These are phyloP conservation scores for Neogale vison DNA, from an alignment of 2,113 vertebrate genomes.

Conservation along the genomic window DNA sequence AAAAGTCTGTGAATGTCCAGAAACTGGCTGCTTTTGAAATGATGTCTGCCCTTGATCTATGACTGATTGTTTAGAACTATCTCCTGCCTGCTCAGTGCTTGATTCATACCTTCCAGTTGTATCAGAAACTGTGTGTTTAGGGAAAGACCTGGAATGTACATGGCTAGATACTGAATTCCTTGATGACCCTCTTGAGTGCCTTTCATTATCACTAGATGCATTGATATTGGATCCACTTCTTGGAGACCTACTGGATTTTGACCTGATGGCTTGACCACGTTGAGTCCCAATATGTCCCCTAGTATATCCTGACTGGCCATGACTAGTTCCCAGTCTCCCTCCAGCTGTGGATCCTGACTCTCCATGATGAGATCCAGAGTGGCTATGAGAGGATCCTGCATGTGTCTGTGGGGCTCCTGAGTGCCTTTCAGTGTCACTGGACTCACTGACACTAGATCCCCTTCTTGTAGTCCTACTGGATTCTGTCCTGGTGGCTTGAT, in stretches of 20 bases:
- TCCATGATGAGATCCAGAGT: not conserved
- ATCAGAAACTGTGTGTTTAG: not conserved
- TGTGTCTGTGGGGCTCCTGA: not conserved
- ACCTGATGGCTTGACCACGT: not conserved
- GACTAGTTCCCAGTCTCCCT: too few species aligned
- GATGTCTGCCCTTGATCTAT: too few species aligned
- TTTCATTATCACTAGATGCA: not conserved
- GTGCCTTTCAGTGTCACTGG: not conserved
- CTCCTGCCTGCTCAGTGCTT: not conserved
- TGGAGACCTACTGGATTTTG: not conserved
- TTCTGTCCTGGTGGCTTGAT: rapidly evolving
- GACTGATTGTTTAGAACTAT: not conserved
- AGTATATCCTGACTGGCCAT: not conserved
- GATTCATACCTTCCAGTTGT: not conserved
- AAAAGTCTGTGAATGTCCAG: not conserved
- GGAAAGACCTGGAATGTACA: not conserved
- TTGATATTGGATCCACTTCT: not conserved
- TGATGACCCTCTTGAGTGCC: not conserved
- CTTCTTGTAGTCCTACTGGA: rapidly evolving
- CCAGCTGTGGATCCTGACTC: not conserved
- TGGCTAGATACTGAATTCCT: not conserved
- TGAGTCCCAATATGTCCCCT: too few species aligned
- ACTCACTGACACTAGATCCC: not conserved
- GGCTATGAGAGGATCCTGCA: rapidly evolving
- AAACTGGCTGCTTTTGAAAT: not conserved